Percentiles rank a stretch among this genome's conserved stretches.
Conservation (phyloP, 2,113 vertebrate genomes). For the Urocitellus parryii region DNA sequence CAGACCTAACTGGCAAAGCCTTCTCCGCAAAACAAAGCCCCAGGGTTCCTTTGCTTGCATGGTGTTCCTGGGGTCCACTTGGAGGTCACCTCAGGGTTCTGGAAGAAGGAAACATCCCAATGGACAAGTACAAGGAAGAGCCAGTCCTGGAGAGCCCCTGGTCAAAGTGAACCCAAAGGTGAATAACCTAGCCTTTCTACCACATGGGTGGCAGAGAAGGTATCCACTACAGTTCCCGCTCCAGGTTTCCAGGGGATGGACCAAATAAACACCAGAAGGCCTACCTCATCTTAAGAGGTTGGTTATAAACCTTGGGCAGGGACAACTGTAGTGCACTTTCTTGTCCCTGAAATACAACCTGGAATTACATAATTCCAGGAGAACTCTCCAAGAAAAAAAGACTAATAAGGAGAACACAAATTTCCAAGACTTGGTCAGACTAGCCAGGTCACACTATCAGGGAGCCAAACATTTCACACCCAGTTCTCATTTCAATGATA, state of each 20-base stretch:
- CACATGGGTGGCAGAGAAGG: not conserved
- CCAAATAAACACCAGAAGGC: constrained; percentile 54
- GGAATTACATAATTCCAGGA: not conserved
- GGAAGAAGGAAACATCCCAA: constrained; percentile 77
- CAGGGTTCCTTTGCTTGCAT: constrained; percentile 75
- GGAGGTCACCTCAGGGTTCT: constrained; percentile 78
- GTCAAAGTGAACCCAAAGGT: not conserved
- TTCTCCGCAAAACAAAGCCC: constrained; percentile 79
- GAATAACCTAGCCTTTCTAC: not conserved
- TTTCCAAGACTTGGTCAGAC: not conserved
- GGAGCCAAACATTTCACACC: constrained; percentile 65
- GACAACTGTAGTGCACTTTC: not conserved
- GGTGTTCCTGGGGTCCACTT: constrained; percentile 73
- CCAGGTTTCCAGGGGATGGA: not conserved
- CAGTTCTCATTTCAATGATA: constrained; percentile 81
- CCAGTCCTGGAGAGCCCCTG: too few relatives aligned
- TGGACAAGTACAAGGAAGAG: constrained; percentile 63
- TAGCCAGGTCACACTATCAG: constrained; percentile 56
- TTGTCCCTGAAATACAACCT: not conserved
- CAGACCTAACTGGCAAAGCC: constrained; percentile 72
- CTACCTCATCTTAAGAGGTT: not conserved
- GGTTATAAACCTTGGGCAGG: not conserved
- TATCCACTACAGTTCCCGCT: not conserved
- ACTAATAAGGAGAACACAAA: not conserved
- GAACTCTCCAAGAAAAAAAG: constrained; percentile 1